Conservation (phyloP, 1,140 invertebrate genomes). For the Bombus breviceps region DNA sequence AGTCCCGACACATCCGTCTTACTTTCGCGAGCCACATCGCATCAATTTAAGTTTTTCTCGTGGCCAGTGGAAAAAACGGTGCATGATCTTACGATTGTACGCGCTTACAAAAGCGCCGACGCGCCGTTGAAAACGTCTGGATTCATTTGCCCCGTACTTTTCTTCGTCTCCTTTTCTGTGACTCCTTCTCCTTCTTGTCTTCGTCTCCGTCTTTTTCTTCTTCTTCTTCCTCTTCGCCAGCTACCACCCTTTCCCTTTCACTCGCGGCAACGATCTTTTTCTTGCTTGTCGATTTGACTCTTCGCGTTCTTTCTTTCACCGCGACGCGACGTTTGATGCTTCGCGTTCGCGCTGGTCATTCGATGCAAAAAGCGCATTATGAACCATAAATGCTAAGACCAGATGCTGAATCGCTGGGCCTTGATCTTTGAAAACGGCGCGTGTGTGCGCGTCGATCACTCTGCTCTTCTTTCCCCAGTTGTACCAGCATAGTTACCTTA, state of each 20-base stretch:
- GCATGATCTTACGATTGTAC: slow-evolving; percentile 80
- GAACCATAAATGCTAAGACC: slow-evolving; percentile 75
- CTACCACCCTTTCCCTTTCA: slow-evolving; percentile 46
- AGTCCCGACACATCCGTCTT: slow-evolving; percentile 53
- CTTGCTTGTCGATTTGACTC: slow-evolving; percentile 46
- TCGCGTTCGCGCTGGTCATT: slow-evolving; percentile 66
- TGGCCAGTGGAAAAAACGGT: slow-evolving; percentile 67
- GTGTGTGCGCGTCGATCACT: neutral
- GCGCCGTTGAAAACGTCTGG: slow-evolving; percentile 76
- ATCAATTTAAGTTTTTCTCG: slow-evolving; percentile 80
- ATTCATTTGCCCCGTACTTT: slow-evolving; percentile 46
- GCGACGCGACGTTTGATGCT: slow-evolving; percentile 71
- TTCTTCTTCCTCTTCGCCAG: slow-evolving; percentile 59
- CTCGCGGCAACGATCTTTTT: slow-evolving; percentile 31
- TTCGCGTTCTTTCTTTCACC: slow-evolving; percentile 56
- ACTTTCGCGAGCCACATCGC: slow-evolving; percentile 52
- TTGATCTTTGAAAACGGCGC: slow-evolving; percentile 43
- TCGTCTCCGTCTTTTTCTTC: slow-evolving; percentile 49
- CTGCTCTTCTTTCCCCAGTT: neutral
- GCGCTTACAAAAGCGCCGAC: slow-evolving; percentile 79
- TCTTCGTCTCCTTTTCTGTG: slow-evolving; percentile 21
- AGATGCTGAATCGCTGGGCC: slow-evolving; percentile 66
- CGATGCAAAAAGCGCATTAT: slow-evolving; percentile 77
- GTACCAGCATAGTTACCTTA: neutral
- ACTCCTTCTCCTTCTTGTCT: slow-evolving; percentile 44